Conservation (phyloP, 1,140 invertebrate genomes). For the Drosophila aff. region DNA sequence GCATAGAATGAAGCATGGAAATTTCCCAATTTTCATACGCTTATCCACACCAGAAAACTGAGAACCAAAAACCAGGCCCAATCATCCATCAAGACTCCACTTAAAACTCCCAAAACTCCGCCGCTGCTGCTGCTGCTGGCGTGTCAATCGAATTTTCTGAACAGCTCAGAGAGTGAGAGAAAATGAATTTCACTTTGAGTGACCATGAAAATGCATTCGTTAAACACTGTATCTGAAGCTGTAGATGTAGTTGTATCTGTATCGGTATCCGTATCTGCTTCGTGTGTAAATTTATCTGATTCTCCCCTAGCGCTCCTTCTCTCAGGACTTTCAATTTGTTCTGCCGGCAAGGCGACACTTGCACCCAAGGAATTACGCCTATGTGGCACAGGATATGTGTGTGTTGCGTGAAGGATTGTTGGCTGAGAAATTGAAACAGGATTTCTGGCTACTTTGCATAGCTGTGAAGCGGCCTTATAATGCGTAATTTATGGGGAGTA, state of each 20-base stretch:
- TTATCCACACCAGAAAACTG: conserved; percentile 59
- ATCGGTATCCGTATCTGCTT: too few species aligned
- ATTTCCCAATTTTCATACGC: conserved; percentile 61
- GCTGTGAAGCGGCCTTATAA: conserved; percentile 9
- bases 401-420: conserved; percentile 14
- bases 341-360: conserved; percentile 71
- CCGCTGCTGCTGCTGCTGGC: conserved; percentile 18
- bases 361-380: conserved; percentile 55
- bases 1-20: conserved; percentile 14
- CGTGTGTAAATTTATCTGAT: conserved; percentile 11
- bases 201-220: conserved; percentile 83
- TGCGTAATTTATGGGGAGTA: conserved; percentile 40
- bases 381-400: conserved; percentile 46
- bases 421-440: conserved; percentile 44
- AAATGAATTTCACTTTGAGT: conserved; percentile 74
- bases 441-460: conserved; percentile 58
- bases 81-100: conserved; percentile 61
- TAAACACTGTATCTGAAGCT: conserved; percentile 56
- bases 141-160: conserved; percentile 51
- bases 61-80: conserved; percentile 20
- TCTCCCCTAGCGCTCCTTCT: conserved; percentile 4
- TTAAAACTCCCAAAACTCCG: conserved; percentile 40
- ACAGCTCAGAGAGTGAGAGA: not conserved
- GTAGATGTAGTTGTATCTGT: conserved; percentile 3
- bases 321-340: conserved; percentile 69